phyloP scores from a whole-genome alignment of 2,113 vertebrate species.

The Lepidothrix coronata region DNA sequence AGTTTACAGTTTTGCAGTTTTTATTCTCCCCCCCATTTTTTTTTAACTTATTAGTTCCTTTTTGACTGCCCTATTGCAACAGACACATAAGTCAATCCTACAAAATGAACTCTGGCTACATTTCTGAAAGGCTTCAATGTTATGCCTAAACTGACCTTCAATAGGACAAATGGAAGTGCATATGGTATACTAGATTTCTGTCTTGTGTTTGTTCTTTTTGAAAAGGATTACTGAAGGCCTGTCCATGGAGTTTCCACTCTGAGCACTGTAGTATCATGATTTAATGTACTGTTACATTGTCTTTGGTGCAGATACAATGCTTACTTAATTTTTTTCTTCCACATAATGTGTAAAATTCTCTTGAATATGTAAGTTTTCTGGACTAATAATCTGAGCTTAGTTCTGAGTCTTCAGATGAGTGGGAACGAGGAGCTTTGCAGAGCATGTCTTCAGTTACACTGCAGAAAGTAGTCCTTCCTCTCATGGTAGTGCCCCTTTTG shows the following conservation, averaged over 20 bases:
- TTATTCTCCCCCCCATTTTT: neutral
- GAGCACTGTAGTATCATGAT: neutral
- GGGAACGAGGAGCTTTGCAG: neutral
- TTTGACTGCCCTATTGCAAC: neutral
- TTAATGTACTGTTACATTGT: neutral
- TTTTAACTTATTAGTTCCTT: neutral
- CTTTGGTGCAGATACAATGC: neutral
- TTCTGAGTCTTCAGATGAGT: neutral
- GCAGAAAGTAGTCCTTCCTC: neutral
- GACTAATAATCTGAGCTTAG: neutral
- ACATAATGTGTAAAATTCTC: neutral
- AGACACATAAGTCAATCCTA: neutral
- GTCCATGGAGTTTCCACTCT: neutral
- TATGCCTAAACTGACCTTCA: neutral
- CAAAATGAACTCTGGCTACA: neutral
- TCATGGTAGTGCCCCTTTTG: neutral
- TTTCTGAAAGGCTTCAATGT: neutral
- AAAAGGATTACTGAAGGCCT: neutral
- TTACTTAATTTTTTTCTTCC: neutral
- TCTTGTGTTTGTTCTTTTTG: neutral
- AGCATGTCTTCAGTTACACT: neutral
- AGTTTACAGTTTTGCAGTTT: neutral
- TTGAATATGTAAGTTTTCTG: neutral
- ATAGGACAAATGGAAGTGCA: neutral
- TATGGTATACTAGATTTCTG: neutral